Evolutionary conservation across 2,113 vertebrate species (phyloP), one percentile per base, ranked within the genome.

Genomic region (Mus spicilegus): DNA sequence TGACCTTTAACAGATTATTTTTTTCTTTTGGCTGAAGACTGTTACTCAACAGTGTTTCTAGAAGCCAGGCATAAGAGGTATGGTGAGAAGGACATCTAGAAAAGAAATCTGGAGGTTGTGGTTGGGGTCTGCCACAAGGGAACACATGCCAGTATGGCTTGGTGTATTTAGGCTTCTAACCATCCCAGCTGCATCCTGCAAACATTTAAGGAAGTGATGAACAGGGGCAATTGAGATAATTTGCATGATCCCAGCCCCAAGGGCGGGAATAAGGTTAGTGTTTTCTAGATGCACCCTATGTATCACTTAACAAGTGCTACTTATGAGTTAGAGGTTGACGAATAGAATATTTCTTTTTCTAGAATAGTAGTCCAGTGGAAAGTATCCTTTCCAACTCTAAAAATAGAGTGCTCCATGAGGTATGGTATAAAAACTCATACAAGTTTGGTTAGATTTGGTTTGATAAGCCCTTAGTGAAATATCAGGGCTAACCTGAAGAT

Each of bases 291-390:
- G 70, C 3, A 28, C 11, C 5, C 14, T 26, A 3, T 56, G 7
- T 78, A 3, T 13, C 6, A 7, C 51, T 8, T 33, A 26, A 22
- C 69, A 54, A 36, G 12, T n/a, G 1, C 49, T 85, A 17, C 91
- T 63, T 72, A 28, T 36, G 36, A 93, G 39, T 46, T 54, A 73
- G 54, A 49, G 24, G 28, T 22, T n/a, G 65, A 81, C 81, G 30
- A 17, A 4, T 70, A 93, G 30, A 17, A 4, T 70, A 93, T 94
- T 91, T 77, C 84, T 95, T 28, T 82, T 95, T 96, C 42, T 82
- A 78, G 61, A 77, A 73, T n/a, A 92, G 86, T 22, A 84, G 49
- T 42, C 22, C 63, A 54, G 78, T 58, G 56, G 49, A 39, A 89
- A 75, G 4, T 82, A 22, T 42, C 90, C 67, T 75, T 76, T 42